Evolutionary conservation across 2,888 invertebrate genomes (phyloP).

Genomic region (Nasonovia ribisnigri): DNA sequence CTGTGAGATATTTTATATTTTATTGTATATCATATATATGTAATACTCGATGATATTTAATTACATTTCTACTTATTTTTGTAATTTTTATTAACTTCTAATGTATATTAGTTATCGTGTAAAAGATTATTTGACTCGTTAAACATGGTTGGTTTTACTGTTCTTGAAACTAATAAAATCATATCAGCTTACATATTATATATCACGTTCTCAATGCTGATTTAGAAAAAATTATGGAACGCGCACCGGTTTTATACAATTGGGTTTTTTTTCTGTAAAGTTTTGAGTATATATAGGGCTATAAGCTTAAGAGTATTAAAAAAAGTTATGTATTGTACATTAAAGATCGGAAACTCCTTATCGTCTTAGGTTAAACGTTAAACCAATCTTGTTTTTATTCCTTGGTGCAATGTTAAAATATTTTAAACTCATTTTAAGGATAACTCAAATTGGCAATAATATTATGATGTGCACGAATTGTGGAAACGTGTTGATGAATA

Average conservation of each 20-base stretch:
- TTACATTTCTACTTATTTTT: constrained; percentile 4
- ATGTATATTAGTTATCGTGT: not conserved
- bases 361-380: not conserved
- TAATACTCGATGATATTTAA: not conserved
- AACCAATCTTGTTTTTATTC: not conserved
- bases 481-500: constrained; percentile 51
- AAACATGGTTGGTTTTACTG: not conserved
- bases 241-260: not conserved
- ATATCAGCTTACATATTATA: not conserved
- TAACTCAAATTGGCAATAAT: not conserved
- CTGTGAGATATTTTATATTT: not conserved
- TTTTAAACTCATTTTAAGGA: constrained; percentile 20
- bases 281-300: not conserved
- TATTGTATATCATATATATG: not conserved
- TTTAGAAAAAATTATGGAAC: not conserved
- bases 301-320: not conserved
- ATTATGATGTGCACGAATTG: constrained; percentile 25
- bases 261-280: not conserved
- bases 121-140: not conserved
- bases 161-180: constrained; percentile 25
- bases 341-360: not conserved
- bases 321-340: not conserved
- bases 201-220: not conserved
- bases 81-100: not conserved
- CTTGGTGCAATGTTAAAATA: not conserved